Conservation (phyloP, 2,113 vertebrate genomes). For the Cololabis saira region DNA sequence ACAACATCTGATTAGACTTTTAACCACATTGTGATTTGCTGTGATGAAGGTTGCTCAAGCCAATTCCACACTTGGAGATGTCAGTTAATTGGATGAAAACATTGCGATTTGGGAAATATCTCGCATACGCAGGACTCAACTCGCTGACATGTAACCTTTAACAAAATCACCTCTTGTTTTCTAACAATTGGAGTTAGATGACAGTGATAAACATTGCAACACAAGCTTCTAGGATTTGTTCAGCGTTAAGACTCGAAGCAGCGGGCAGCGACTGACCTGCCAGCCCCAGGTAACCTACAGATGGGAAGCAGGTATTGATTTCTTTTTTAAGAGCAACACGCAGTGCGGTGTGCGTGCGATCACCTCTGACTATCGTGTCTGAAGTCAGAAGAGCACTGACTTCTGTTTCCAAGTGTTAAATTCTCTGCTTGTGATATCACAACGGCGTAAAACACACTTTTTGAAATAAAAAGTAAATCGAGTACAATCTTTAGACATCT, state of each 20-base stretch:
- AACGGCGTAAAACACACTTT: too few species aligned
- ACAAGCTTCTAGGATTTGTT: background rate
- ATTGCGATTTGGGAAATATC: conserved; percentile 11
- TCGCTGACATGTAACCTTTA: background rate
- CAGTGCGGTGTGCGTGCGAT: too few species aligned
- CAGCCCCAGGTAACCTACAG: background rate
- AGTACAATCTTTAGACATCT: too few species aligned
- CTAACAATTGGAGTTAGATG: background rate
- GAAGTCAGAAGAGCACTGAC: too few species aligned
- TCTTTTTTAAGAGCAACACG: too few species aligned
- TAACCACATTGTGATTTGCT: conserved; percentile 8
- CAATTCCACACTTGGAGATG: conserved; percentile 10
- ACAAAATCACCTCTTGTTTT: background rate
- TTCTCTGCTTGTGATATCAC: too few species aligned
- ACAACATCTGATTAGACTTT: too few species aligned
- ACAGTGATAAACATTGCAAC: background rate
- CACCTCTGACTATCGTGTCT: too few species aligned
- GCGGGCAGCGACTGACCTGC: background rate
- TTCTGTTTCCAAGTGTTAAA: too few species aligned
- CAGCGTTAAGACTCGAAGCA: too few species aligned
- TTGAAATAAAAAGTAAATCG: too few species aligned
- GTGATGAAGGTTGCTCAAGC: conserved; percentile 21
- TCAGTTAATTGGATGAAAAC: conserved; percentile 12
- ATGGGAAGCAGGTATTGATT: background rate
- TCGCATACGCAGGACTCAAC: background rate